Evolutionary conservation across 2,888 invertebrate species (phyloP).

Genomic region (Tholera decimalis): DNA sequence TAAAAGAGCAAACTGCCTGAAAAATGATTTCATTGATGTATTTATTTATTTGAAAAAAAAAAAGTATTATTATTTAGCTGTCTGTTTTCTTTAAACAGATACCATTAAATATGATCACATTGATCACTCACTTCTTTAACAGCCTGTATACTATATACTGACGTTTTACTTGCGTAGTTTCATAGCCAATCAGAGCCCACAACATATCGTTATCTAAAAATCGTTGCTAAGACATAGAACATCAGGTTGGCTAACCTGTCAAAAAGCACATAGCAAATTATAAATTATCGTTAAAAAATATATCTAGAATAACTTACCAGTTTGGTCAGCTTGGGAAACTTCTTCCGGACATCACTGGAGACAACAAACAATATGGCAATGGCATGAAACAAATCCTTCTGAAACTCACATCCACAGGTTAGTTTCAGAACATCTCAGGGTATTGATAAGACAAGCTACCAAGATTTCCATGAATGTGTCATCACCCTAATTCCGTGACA

Average conservation of each 20-base stretch:
- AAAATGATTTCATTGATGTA: no score
- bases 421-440: slow-evolving; percentile 62
- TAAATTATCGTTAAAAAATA: not conserved
- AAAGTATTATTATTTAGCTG: no score
- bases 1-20: no score
- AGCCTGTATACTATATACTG: not conserved
- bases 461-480: not conserved
- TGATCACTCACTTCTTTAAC: no score
- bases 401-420: slow-evolving; percentile 80
- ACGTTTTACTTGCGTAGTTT: slow-evolving; percentile 4
- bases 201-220: slow-evolving; percentile 27
- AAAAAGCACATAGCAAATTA: not conserved
- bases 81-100: no score
- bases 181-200: slow-evolving; percentile 16
- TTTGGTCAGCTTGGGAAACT: slow-evolving; percentile 96
- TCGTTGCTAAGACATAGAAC: not conserved
- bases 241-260: slow-evolving; percentile 24
- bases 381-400: slow-evolving; percentile 80
- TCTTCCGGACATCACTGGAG: slow-evolving; percentile 97
- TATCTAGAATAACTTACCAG: slow-evolving; percentile 93
- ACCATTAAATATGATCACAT: no score
- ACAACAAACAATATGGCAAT: slow-evolving; percentile 90
- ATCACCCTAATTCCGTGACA: not conserved
- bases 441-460: slow-evolving; percentile 35
- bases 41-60: no score